Evolutionary conservation across 2,888 invertebrate species (phyloP).

Genomic region (Drosophila picticornis): DNA sequence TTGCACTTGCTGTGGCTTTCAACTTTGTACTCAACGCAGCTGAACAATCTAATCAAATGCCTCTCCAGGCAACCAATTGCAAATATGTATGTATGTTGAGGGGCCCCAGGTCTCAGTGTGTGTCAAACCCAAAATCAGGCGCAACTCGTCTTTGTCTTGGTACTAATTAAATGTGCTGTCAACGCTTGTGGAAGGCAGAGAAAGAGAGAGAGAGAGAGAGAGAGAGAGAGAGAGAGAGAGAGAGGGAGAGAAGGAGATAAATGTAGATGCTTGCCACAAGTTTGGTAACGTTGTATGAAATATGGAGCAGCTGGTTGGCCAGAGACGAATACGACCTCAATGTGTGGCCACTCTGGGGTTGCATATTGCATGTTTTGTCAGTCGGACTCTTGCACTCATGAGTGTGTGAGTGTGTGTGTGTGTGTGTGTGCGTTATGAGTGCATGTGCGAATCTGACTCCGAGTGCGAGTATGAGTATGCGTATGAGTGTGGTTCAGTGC

Average conservation of each 20-base stretch:
- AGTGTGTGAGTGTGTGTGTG: slow-evolving; percentile 6
- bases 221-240: neutral
- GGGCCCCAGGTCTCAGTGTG: neutral
- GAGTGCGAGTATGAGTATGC: neutral
- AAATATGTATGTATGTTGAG: neutral
- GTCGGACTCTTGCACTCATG: slow-evolving; percentile 7
- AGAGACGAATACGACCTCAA: slow-evolving; percentile 34
- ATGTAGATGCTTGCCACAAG: slow-evolving; percentile 24
- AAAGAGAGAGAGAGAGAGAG: neutral
- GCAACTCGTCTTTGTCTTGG: slow-evolving; percentile 7
- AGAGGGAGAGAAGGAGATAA: neutral
- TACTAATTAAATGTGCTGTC: slow-evolving; percentile 46
- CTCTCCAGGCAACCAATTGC: slow-evolving; percentile 2
- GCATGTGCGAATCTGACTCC: slow-evolving; percentile 9
- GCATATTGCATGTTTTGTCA: slow-evolving; percentile 28
- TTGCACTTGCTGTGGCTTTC: neutral
- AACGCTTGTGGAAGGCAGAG: neutral
- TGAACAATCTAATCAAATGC: slow-evolving; percentile 36
- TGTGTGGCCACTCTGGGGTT: slow-evolving; percentile 48
- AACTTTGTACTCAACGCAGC: neutral
- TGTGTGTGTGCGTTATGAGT: slow-evolving; percentile 2
- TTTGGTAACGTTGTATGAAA: slow-evolving; percentile 10
- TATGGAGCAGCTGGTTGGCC: neutral
- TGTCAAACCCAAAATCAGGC: slow-evolving; percentile 4
- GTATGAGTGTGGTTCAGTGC: neutral